Percentiles rank a stretch among this genome's conserved stretches.
Conservation (phyloP, 2,888 invertebrate species). For the Apantesis nais region DNA sequence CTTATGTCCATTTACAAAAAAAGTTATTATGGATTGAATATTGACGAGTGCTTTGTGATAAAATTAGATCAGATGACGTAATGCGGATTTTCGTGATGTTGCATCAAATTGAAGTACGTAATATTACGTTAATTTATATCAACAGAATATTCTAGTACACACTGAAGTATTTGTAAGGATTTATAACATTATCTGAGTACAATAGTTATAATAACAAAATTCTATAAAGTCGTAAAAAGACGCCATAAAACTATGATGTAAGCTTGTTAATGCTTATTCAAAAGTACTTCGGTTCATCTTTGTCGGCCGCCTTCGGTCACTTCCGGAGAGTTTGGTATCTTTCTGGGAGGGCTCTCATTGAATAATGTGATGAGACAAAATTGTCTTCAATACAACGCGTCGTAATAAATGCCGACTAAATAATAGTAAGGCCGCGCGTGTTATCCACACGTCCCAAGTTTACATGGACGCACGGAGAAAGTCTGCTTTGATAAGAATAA, state of each 20-base stretch:
- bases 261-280: slow-evolving; percentile 61
- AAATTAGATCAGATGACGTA: slow-evolving; percentile 3
- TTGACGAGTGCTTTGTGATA: slow-evolving; percentile 14
- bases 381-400: slow-evolving; percentile 64
- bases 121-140: neutral
- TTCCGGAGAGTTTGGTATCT: slow-evolving; percentile 58
- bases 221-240: slow-evolving; percentile 37
- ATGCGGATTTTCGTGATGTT: neutral
- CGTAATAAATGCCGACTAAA: slow-evolving; percentile 67
- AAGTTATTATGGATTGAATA: slow-evolving; percentile 6
- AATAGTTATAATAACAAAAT: slow-evolving; percentile 46
- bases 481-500: slow-evolving; percentile 31
- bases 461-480: slow-evolving; percentile 48
- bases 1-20: slow-evolving; percentile 20
- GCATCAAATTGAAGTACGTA: neutral
- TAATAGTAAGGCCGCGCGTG: slow-evolving; percentile 55
- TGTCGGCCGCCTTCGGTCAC: slow-evolving; percentile 56
- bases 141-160: neutral
- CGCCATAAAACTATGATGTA: slow-evolving; percentile 44
- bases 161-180: slow-evolving; percentile 14
- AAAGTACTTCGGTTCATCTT: slow-evolving; percentile 54
- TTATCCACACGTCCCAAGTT: slow-evolving; percentile 36
- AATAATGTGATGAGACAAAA: slow-evolving; percentile 70
- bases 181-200: slow-evolving; percentile 28
- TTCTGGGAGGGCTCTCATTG: slow-evolving; percentile 68